Conservation (phyloP, 2,888 invertebrate genomes). For the Eurytoma californica region DNA sequence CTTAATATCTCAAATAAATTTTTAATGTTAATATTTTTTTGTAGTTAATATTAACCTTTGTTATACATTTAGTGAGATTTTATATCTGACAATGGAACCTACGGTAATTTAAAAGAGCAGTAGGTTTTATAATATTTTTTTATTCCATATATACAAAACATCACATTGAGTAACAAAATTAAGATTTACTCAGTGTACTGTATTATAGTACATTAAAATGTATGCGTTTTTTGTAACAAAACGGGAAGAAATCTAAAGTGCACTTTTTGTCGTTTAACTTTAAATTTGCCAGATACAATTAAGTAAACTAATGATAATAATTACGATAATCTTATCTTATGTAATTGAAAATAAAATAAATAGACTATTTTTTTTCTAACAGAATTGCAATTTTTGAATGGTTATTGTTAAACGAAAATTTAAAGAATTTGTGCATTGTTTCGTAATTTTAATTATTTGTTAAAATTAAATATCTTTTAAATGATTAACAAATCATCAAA, state of each 20-base stretch:
- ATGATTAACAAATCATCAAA: neutral
- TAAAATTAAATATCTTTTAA: constrained; percentile 38
- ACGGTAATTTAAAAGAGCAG: neutral
- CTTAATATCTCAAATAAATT: neutral
- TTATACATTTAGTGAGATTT: neutral
- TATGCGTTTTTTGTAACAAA: constrained; percentile 24
- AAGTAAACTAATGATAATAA: constrained; percentile 49
- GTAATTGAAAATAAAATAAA: constrained; percentile 48
- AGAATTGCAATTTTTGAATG: constrained; percentile 3
- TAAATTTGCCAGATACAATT: constrained; percentile 32
- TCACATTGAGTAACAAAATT: constrained; percentile 60
- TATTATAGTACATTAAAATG: constrained; percentile 20
- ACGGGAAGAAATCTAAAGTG: constrained; percentile 38
- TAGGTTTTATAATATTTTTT: constrained; percentile 50
- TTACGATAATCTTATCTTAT: constrained; percentile 49
- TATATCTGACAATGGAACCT: neutral
- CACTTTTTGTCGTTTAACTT: constrained; percentile 26
- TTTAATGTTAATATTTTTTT: neutral
- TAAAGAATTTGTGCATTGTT: constrained; percentile 31
- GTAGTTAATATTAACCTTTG: too few species aligned
- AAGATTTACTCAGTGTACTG: constrained; percentile 44
- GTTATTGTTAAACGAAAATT: constrained; percentile 21
- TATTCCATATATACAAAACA: constrained; percentile 62
- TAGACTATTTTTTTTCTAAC: constrained; percentile 31
- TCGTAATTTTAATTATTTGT: constrained; percentile 22